Evolutionary conservation across 2,888 invertebrate genomes (phyloP), one percentile per base, ranked within the genome.

Genomic region (Anthophora plumipes): DNA sequence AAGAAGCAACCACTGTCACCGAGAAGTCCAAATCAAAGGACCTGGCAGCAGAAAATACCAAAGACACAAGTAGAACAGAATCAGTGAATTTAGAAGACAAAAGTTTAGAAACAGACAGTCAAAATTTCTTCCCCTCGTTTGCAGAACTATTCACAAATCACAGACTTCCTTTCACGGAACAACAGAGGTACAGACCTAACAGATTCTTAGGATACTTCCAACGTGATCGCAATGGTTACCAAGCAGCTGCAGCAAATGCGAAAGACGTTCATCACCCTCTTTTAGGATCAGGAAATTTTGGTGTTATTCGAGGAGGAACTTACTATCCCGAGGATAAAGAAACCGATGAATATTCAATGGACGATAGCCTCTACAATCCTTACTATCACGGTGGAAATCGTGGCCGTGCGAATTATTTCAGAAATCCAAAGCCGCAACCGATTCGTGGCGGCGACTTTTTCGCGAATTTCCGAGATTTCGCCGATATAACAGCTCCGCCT

Each of bases 391-490:
- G 95, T 85, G 96, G 96, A 78, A 96, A 96, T 0, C 96, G 97
- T 72, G 96, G 96, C 20, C 95, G 97, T 61, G 96, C 97, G 0
- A 95, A 96, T 0, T 95, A 95, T 83, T 94, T 95, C 41, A 95
- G 95, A 0, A 97, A 97, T 89, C 96, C 97, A 0, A 95, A 96
- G 90, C 96, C 96, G 6, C 96, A 96, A 67, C 96, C 96, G 86
- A 95, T 96, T 39, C 96, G 92, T 0, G 92, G 92, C 4, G 93
- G 96, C 76, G 97, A 98, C 89, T 98, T 98, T 90, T 98, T 98
- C 90, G 97, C 97, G 6, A 97, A 98, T 91, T 98, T 98, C 94
- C 95, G 97, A 89, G 98, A 98, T 92, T 98, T 98, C 90, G 98
- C 98, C 0, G 98, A 98, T 89, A 98, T 98, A 71, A 98, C 97